Percentiles rank a stretch among this genome's conserved stretches.
Evolutionary conservation across 1,140 invertebrate genomes (phyloP).

Genomic region (Pseudobourletiella spinata): DNA sequence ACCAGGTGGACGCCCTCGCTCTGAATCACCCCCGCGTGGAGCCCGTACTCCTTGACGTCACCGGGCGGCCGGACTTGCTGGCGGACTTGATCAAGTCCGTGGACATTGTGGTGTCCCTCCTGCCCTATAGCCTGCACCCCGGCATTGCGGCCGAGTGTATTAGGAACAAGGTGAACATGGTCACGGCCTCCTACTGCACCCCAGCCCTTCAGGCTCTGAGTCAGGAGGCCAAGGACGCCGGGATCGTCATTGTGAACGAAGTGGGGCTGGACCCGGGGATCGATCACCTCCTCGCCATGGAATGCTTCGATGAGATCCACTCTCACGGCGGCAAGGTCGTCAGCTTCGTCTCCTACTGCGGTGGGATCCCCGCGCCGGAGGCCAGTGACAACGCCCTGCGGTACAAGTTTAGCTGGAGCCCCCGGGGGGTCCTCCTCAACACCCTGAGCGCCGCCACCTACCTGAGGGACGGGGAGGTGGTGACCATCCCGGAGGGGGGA

Average conservation of each 20-base stretch:
- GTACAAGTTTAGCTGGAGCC: constrained; percentile 98
- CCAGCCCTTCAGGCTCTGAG: constrained; percentile 72
- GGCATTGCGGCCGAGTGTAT: constrained; percentile 75
- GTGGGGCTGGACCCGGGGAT: constrained; percentile 96
- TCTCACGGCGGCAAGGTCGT: constrained; percentile 69
- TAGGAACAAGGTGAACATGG: constrained; percentile 73
- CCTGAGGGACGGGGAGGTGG: constrained; percentile 64
- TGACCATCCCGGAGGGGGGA: constrained; percentile 61
- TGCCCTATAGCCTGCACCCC: constrained; percentile 81
- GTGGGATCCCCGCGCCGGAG: constrained; percentile 57
- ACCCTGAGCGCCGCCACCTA: constrained; percentile 82
- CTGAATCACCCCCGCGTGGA: constrained; percentile 67
- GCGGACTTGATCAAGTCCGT: constrained; percentile 61
- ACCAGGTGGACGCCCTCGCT: constrained; percentile 75
- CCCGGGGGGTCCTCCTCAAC: constrained; percentile 79
- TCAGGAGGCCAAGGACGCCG: constrained; percentile 67
- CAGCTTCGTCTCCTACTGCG: constrained; percentile 95
- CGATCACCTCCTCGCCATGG: constrained; percentile 93
- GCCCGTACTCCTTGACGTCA: constrained; percentile 70
- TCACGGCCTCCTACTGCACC: constrained; percentile 91
- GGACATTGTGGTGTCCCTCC: constrained; percentile 76
- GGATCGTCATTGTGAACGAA: constrained; percentile 87
- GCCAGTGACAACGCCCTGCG: constrained; percentile 84
- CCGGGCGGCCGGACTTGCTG: constrained; percentile 59
- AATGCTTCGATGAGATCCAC: constrained; percentile 87